Base-by-base conservation (phyloP, 2,797 vertebrate species). In the Mionectes olivaceus region DNA sequence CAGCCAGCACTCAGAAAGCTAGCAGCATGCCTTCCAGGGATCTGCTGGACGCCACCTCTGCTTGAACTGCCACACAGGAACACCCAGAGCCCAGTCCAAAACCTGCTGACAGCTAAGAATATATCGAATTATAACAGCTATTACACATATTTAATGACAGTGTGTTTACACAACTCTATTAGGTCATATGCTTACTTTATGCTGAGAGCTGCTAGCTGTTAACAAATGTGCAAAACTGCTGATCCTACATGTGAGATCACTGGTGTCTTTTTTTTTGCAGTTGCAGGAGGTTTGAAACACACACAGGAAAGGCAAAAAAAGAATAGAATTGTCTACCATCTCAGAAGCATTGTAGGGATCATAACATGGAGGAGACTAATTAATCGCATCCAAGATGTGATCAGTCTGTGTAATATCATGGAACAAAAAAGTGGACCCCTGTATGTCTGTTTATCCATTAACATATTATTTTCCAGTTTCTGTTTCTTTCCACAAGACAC, bases 361-460 rank as follows among this genome's bases (percentile, higher is more conserved):
- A 32, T 96, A 97, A 96, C 95, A 65, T 83, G 83, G 90, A 97
- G 91, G 91, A 85, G 95, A 70, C 95, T 94, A 97, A 97, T 98
- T 94, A 96, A 97, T 98, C 96, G 97, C 74, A 11, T 52, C 83
- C 41, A 94, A 95, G 90, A 85, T 84, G 69, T 33, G 53, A 90
- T 96, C 94, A 85, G 97, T 79, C 95, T 97, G 94, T 95, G 91
- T 96, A 96, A 91, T 90, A 92, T 97, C 97, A 98, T 87, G 84
- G 92, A 73, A 88, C 60, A 53, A 93, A 95, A 91, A 80, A 65
- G 77, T 93, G 43, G 68, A 76, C 65, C 82, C 55, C 14, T 59
- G 5, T 89, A 32, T 87, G 61, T 96, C 95, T 96, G 71, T 96
- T 98, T 95, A 97, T 97, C 95, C 97, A 97, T 98, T 98, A 97